phyloP scores from a whole-genome alignment of 2,113 vertebrate species.

The Aegotheles bennettii region DNA sequence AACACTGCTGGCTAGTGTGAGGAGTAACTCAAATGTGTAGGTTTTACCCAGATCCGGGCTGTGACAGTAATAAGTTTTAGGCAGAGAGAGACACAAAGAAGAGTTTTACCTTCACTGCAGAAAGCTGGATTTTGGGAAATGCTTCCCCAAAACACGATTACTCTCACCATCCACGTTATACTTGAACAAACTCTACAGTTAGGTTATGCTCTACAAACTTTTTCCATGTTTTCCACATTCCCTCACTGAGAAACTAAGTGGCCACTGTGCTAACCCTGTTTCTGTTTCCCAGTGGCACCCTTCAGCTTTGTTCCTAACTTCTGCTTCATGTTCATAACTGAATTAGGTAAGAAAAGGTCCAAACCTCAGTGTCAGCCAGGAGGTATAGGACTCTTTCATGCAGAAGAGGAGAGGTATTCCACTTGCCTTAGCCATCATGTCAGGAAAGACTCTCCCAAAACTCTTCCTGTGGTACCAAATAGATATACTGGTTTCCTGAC shows the following conservation, averaged over 20 bases:
- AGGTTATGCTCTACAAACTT: background rate
- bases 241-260: background rate
- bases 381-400: background rate
- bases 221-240: background rate
- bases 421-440: background rate
- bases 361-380: background rate
- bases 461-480: background rate
- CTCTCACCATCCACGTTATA: background rate
- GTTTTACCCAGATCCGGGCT: background rate
- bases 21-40: background rate
- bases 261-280: background rate
- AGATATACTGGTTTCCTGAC: background rate
- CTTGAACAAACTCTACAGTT: background rate
- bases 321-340: background rate
- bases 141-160: background rate
- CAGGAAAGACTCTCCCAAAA: background rate
- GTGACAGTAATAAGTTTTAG: background rate
- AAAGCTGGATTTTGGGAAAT: background rate
- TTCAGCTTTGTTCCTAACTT: background rate
- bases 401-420: background rate
- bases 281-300: background rate
- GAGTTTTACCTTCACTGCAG: background rate
- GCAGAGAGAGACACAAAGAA: background rate
- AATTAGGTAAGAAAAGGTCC: background rate
- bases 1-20: background rate